phyloP scores from a whole-genome alignment of 53 echinoderm and acorn worm species.

The Hippasteria phrygiana region DNA sequence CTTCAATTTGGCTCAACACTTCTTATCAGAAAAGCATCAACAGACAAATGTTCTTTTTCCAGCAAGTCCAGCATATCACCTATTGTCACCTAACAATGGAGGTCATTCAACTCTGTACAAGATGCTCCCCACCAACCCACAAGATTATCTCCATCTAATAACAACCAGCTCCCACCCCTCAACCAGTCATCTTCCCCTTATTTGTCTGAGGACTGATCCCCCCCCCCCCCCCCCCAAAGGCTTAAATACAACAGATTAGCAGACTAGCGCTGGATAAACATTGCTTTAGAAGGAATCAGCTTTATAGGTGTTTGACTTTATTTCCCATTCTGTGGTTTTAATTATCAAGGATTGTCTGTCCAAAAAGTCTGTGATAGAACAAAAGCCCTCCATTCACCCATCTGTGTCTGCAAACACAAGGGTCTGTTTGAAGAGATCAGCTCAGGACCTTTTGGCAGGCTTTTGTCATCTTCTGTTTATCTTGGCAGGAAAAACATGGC shows the following conservation, averaged over 20 bases:
- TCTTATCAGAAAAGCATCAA: too few species aligned
- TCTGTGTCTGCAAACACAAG: not conserved
- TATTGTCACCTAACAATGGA: not conserved
- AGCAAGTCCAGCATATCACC: not conserved
- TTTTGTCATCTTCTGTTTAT: not conserved
- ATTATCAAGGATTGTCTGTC: not conserved
- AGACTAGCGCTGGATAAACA: not conserved
- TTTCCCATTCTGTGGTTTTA: not conserved
- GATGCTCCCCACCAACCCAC: not conserved
- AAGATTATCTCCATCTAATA: not conserved
- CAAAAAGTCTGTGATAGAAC: not conserved
- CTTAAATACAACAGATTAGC: not conserved
- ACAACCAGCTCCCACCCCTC: not conserved
- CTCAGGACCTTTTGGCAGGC: not conserved
- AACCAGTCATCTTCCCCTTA: not conserved
- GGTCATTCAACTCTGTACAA: not conserved
- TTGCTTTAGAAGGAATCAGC: not conserved
- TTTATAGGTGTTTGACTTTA: not conserved
- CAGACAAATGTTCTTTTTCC: too few species aligned
- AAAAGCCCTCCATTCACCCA: not conserved
- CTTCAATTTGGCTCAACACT: too few species aligned
- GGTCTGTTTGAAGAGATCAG: not conserved
- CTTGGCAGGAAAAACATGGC: not conserved
- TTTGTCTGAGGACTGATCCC: not conserved
- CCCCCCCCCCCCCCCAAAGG: not conserved